phyloP scores from a whole-genome alignment of 2,797 vertebrate genomes.

The Argya squamiceps region DNA sequence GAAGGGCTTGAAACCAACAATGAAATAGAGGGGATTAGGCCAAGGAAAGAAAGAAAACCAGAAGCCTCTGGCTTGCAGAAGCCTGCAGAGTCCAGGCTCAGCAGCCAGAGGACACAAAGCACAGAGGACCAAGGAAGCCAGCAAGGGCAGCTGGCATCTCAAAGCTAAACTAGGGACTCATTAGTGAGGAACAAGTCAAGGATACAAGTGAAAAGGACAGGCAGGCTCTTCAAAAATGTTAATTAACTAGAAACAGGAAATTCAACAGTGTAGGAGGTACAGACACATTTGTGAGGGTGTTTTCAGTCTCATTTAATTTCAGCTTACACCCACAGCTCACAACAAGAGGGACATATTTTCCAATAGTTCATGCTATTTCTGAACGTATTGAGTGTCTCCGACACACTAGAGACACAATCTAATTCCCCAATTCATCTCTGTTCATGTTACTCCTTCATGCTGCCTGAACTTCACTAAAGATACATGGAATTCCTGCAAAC shows the following conservation, averaged over 20 bases:
- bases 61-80: neutral
- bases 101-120: neutral
- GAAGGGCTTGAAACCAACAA: neutral
- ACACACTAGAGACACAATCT: neutral
- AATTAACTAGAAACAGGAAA: constrained; percentile 12
- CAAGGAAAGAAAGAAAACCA: neutral
- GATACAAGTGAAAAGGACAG: neutral
- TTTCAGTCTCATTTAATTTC: constrained; percentile 35
- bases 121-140: neutral
- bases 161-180: neutral
- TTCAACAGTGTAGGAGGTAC: constrained; percentile 2
- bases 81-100: neutral
- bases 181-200: neutral
- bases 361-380: constrained; percentile 13
- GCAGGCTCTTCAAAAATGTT: neutral
- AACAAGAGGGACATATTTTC: constrained; percentile 3
- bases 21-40: neutral
- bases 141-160: neutral
- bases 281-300: neutral
- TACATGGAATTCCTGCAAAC: neutral
- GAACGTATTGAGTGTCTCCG: neutral
- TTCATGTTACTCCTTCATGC: neutral
- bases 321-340: constrained; percentile 11
- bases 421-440: neutral
- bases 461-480: neutral